Percentiles rank a stretch among this genome's conserved stretches.
Conservation (phyloP, 2,113 vertebrate species). For the Balaeniceps rex region DNA sequence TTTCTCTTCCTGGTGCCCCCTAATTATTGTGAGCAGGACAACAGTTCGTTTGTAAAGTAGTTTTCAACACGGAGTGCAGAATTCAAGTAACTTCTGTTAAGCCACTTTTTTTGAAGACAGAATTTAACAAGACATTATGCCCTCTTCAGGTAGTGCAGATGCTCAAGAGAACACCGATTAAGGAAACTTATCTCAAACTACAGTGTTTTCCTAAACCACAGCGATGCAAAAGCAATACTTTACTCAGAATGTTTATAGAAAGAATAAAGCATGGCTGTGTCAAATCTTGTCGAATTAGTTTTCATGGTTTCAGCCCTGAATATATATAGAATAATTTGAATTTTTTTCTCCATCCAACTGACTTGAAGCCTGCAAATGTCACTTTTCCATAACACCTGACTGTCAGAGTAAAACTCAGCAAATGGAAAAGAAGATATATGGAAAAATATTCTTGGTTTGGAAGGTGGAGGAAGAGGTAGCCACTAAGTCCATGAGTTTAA, state of each 20-base stretch:
- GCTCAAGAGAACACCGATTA: not conserved
- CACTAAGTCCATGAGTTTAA: not conserved
- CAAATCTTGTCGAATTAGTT: not conserved
- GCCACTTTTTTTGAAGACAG: not conserved
- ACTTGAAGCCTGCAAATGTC: not conserved
- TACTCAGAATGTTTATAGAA: not conserved
- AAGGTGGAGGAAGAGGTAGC: not conserved
- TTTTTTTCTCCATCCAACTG: not conserved
- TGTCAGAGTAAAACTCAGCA: not conserved
- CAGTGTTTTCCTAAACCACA: not conserved
- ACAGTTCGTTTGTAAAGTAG: not conserved
- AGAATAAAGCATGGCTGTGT: not conserved
- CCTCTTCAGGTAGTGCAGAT: not conserved
- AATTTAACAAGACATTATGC: not conserved
- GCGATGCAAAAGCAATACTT: not conserved
- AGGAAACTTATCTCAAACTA: not conserved
- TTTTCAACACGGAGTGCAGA: not conserved
- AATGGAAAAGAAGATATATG: not conserved
- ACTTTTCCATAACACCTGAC: not conserved
- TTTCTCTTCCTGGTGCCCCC: not conserved
- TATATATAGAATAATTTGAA: not conserved
- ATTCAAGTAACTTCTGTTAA: not conserved
- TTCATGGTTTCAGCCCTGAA: not conserved
- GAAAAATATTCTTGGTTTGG: not conserved
- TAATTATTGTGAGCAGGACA: not conserved